Evolutionary conservation across 2,113 vertebrate genomes (phyloP).

Genomic region (Saimiri boliviensis): DNA sequence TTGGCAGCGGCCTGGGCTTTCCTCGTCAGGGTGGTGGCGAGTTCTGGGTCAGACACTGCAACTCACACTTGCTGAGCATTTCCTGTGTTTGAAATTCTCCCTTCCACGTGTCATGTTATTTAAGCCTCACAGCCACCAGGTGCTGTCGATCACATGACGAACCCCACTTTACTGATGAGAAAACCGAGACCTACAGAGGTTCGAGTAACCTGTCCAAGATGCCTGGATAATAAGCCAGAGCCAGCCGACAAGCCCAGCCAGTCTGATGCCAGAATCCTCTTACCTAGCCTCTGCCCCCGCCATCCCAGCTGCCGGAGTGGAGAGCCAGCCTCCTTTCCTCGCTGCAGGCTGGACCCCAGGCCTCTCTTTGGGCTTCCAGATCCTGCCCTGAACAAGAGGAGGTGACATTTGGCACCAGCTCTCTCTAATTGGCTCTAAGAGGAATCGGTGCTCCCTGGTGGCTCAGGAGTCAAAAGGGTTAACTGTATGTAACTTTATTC

Average conservation of each 20-base stretch:
- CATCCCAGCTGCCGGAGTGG: background rate
- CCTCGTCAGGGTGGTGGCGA: too few relatives aligned
- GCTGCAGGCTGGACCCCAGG: rapidly evolving
- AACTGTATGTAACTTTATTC: background rate
- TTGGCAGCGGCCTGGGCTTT: background rate
- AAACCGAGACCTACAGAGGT: background rate
- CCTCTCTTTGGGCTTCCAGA: background rate
- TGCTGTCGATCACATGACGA: background rate
- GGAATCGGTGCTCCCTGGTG: background rate
- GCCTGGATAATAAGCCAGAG: background rate
- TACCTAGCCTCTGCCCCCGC: rapidly evolving
- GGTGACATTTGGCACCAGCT: background rate
- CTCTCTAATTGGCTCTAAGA: background rate
- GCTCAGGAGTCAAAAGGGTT: background rate
- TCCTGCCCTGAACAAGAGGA: background rate
- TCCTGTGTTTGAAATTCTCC: background rate
- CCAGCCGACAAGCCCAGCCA: background rate
- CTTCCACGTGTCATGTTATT: background rate
- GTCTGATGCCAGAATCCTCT: background rate
- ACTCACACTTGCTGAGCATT: background rate
- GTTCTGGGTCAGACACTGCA: background rate
- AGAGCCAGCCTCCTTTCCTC: background rate
- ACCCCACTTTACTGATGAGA: background rate
- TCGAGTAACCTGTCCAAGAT: background rate
- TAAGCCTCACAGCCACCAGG: background rate